Evolutionary conservation across 35 echinoderm and acorn worm genomes (phyloP), one percentile per base, ranked within the genome.

Genomic region (Ophioderma brevispina): DNA sequence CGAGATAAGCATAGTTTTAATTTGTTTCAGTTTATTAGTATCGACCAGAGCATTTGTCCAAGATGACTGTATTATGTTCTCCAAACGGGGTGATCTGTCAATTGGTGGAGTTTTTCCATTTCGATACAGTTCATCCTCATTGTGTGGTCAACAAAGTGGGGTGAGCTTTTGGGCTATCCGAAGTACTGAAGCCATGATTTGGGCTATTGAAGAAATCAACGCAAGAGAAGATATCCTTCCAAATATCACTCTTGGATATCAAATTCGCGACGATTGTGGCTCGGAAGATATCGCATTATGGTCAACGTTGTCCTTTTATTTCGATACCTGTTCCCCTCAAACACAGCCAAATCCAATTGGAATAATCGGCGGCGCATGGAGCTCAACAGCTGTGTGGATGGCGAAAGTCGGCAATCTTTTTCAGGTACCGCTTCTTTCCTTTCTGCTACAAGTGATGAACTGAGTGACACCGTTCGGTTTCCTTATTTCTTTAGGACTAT

Each of bases 191-290:
- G 87, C 87, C 1, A 89, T 89, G 87, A 25, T 89, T 25, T 89
- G 40, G 25, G 87, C 87, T 25, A 78, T 89, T 15, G 87, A 89
- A 36, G 38, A 80, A 13, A 89, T 89, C 49, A 89, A 89, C 30
- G 1, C 28, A 6, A 41, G 46, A 33, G 77, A 89, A 21, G 77
- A 89, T 18, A 43, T 89, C 33, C 78, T 89, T 10, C 87, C 87
- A 32, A 89, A 81, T 52, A 80, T 89, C 78, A 89, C 40, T 31
- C 76, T 89, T 0, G 87, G 87, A n/a, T 89, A 89, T 19, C 75
- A 89, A 39, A 89, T 89, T 39, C 76, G 87, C 0, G 87, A 89
- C 36, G 78, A 78, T 23, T 89, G 87, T 35, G 38, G 76, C 25
- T 89, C 87, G 13, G 87, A 89, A 28, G 87, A 89, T 36, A 49